A percentile compares a stretch with the other conserved stretches of the same genome.
These are phyloP conservation scores for Zeuzera pyrina DNA, from an alignment of 2,888 invertebrate species.

Conservation along the genomic window DNA sequence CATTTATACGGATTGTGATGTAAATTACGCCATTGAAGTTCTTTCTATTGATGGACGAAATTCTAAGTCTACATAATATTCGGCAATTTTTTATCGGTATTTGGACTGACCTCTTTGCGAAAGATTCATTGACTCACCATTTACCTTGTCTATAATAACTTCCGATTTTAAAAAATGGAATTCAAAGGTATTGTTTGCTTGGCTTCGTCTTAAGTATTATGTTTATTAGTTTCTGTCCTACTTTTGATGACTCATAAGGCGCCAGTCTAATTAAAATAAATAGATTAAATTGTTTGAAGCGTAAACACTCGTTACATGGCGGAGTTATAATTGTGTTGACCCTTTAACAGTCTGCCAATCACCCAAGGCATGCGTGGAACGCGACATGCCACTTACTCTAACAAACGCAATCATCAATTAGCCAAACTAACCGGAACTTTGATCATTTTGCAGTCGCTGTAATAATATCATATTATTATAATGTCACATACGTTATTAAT, in stretches of 20 bases:
- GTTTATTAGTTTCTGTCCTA: constrained; percentile 19
- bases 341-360: constrained; percentile 39
- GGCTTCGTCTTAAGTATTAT: constrained; percentile 15
- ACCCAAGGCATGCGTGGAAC: constrained; percentile 35
- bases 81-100: not conserved
- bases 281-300: too few species aligned
- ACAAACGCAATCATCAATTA: too few species aligned
- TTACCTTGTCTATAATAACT: constrained; percentile 14
- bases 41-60: not conserved
- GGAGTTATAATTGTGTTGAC: constrained; percentile 27
- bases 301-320: constrained; percentile 6
- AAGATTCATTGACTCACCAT: constrained; percentile 15
- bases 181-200: constrained; percentile 13
- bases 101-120: constrained; percentile 2
- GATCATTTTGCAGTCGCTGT: too few species aligned
- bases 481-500: too few species aligned
- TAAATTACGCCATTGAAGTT: too few species aligned
- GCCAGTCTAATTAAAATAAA: constrained; percentile 1
- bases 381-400: constrained; percentile 29
- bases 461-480: too few species aligned
- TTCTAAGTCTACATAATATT: not conserved
- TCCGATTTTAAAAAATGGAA: constrained; percentile 16
- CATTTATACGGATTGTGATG: too few species aligned
- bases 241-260: constrained; percentile 4
- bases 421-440: too few species aligned